Evolutionary conservation across 2,888 invertebrate genomes (phyloP).

Genomic region (Hyles lineata): DNA sequence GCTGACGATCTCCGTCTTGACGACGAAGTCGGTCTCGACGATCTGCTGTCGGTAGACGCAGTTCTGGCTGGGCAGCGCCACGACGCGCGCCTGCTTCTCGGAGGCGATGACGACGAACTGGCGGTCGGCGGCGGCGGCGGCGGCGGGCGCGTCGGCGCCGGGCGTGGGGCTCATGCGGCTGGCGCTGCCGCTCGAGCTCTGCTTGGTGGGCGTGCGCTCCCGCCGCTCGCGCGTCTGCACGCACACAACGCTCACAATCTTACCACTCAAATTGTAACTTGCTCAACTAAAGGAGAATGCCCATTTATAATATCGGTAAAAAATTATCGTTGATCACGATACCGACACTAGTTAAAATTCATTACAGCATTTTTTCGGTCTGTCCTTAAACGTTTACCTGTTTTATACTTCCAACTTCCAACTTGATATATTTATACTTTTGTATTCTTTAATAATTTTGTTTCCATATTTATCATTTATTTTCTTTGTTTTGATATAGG

Average conservation of each 20-base stretch:
- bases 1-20: constrained; percentile 96
- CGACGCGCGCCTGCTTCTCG: constrained; percentile 97
- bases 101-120: constrained; percentile 97
- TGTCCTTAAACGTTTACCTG: too few relatives aligned
- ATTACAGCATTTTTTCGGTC: too few relatives aligned
- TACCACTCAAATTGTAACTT: not conserved
- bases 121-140: constrained; percentile 86
- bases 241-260: not conserved
- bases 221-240: constrained; percentile 70
- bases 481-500: too few relatives aligned
- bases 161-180: constrained; percentile 92
- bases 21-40: constrained; percentile 96
- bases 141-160: constrained; percentile 61
- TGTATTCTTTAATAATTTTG: too few relatives aligned
- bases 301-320: too few relatives aligned
- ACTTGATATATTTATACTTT: too few relatives aligned
- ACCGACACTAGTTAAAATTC: too few relatives aligned
- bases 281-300: too few relatives aligned
- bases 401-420: too few relatives aligned
- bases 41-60: constrained; percentile 97
- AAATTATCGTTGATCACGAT: too few relatives aligned
- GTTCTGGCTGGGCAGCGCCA: constrained; percentile 97
- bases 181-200: constrained; percentile 81
- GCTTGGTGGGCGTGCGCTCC: constrained; percentile 87
- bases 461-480: too few relatives aligned